A percentile compares a stretch with the other conserved stretches of the same genome.
phyloP scores from a whole-genome alignment of 1,140 invertebrate genomes.

The Drosophila ogumai region DNA sequence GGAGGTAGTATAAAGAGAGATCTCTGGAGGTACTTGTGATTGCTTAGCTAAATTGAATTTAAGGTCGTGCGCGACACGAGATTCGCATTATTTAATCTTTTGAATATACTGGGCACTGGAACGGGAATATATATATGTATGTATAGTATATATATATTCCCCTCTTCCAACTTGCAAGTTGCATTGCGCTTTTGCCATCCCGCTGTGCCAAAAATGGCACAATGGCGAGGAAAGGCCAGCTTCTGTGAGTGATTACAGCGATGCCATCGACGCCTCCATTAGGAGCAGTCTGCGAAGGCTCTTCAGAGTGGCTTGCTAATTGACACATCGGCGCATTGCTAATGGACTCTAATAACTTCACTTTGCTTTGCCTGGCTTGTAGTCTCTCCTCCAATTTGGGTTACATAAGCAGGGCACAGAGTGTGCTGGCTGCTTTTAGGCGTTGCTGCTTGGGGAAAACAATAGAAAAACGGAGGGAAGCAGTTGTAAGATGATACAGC shows the following conservation, averaged over 20 bases:
- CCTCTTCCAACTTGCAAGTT: constrained; percentile 54
- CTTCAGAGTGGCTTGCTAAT: constrained; percentile 57
- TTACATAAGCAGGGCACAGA: constrained; percentile 36
- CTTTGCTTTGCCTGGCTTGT: neutral
- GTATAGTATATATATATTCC: neutral
- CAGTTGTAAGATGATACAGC: constrained; percentile 22
- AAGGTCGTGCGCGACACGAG: constrained; percentile 76
- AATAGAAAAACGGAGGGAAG: constrained; percentile 18
- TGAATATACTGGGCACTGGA: constrained; percentile 23
- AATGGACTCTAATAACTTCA: constrained; percentile 64
- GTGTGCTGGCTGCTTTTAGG: constrained; percentile 23
- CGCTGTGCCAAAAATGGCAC: constrained; percentile 72
- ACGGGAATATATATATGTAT: neutral
- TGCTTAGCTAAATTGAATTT: constrained; percentile 77
- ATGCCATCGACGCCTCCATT: constrained; percentile 67
- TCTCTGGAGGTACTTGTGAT: constrained; percentile 10
- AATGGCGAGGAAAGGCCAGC: constrained; percentile 30
- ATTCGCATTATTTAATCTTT: constrained; percentile 73
- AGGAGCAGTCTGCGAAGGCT: constrained; percentile 51
- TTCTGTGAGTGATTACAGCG: constrained; percentile 1
- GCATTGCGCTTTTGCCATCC: constrained; percentile 55
- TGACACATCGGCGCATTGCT: constrained; percentile 53
- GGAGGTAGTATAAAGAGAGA: constrained; percentile 9
- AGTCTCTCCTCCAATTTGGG: constrained; percentile 31
- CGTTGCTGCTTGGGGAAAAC: constrained; percentile 31